Evolutionary conservation across 2,113 vertebrate species (phyloP).

Genomic region (Campylorhamphus procurvoides): DNA sequence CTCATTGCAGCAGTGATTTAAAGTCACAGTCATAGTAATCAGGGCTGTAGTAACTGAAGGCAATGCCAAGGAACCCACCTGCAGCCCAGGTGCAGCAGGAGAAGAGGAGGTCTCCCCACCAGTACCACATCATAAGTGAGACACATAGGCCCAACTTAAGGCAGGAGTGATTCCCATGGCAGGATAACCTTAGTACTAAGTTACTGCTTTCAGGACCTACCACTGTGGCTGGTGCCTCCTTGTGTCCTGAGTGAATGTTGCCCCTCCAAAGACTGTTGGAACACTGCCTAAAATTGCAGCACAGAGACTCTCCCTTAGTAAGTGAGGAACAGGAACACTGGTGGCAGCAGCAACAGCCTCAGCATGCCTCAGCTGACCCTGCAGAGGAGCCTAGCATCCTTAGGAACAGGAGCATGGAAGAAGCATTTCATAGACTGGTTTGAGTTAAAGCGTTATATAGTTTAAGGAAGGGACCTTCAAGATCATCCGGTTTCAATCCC

Average conservation of each 20-base stretch:
- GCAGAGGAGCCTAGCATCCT: background rate
- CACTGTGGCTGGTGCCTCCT: accelerated
- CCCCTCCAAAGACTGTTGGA: background rate
- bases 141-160: background rate
- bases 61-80: background rate
- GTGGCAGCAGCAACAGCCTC: background rate
- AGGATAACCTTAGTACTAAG: accelerated
- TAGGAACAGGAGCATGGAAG: accelerated
- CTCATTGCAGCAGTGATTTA: background rate
- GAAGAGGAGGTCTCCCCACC: background rate
- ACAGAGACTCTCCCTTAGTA: accelerated
- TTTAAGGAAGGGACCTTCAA: background rate
- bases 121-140: accelerated
- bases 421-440: background rate
- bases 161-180: background rate
- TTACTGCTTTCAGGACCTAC: accelerated
- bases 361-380: background rate
- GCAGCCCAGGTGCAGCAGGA: background rate
- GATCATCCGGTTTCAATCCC: background rate
- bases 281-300: background rate
- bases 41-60: background rate
- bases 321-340: background rate
- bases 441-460: background rate
- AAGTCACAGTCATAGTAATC: background rate
- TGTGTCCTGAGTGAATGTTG: accelerated